A percentile compares a stretch with the other conserved stretches of the same genome.
These are phyloP conservation scores for Pomacea maculata DNA, from an alignment of 1,140 invertebrate genomes.

Conservation along the genomic window DNA sequence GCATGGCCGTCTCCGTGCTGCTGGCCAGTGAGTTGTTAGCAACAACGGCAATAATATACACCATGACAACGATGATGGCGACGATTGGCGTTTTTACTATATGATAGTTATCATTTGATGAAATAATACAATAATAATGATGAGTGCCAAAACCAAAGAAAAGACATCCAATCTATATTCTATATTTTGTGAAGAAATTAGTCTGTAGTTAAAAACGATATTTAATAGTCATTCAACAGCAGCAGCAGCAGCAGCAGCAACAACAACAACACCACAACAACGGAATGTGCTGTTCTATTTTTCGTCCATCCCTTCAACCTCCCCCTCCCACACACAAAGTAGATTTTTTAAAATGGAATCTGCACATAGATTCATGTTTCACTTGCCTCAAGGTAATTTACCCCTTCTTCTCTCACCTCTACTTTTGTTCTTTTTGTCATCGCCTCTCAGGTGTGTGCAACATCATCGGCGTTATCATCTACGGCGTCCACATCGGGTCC, in stretches of 20 bases:
- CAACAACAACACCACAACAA: too few relatives aligned
- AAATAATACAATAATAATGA: background rate
- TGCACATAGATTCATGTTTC: too few relatives aligned
- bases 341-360: too few relatives aligned
- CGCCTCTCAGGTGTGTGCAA: constrained; percentile 42
- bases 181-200: background rate
- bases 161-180: background rate
- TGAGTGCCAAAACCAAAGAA: background rate
- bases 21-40: constrained; percentile 40
- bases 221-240: too few relatives aligned
- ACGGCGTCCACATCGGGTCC: constrained; percentile 37
- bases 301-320: too few relatives aligned
- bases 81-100: background rate
- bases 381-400: too few relatives aligned
- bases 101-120: background rate
- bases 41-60: background rate
- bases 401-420: too few relatives aligned
- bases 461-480: constrained; percentile 46
- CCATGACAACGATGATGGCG: background rate
- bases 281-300: too few relatives aligned
- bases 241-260: too few relatives aligned
- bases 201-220: too few relatives aligned
- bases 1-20: constrained; percentile 38
- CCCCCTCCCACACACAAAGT: too few relatives aligned
- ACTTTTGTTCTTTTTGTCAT: background rate